These are phyloP conservation scores for Columba livia DNA, from an alignment of 2,113 vertebrate species.

Conservation along the genomic window DNA sequence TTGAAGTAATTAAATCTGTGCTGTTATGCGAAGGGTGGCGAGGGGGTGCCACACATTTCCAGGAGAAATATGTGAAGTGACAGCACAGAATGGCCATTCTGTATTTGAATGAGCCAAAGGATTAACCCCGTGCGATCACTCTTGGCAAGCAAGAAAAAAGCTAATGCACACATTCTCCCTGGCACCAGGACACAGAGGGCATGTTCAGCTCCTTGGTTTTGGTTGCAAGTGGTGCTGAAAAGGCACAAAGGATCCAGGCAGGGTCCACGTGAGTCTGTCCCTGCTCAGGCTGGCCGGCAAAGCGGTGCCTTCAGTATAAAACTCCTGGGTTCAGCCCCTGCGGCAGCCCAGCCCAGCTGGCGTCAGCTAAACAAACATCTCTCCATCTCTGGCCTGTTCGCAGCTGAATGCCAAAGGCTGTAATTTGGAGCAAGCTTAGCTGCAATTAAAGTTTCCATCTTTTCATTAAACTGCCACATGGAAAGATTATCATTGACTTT, in stretches of 20 bases:
- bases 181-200: background rate
- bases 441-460: conserved; percentile 48
- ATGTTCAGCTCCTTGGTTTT: background rate
- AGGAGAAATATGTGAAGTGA: background rate
- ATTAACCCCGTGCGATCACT: accelerated
- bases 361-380: background rate
- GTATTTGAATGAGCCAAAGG: background rate
- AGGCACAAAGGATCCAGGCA: background rate
- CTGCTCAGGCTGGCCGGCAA: background rate
- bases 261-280: background rate
- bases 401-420: conserved; percentile 10
- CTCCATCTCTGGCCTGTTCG: background rate
- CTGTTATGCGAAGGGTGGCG: background rate
- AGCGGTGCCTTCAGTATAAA: background rate
- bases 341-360: background rate
- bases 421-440: conserved; percentile 4
- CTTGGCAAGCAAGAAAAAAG: background rate
- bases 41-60: background rate
- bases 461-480: conserved; percentile 1
- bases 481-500: conserved; percentile 35
- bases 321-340: background rate
- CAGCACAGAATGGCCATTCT: background rate
- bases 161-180: background rate
- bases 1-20: background rate
- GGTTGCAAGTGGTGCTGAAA: background rate